Base-by-base conservation (phyloP, 2,797 vertebrate genomes). In the Catamblyrhynchus diadema region DNA sequence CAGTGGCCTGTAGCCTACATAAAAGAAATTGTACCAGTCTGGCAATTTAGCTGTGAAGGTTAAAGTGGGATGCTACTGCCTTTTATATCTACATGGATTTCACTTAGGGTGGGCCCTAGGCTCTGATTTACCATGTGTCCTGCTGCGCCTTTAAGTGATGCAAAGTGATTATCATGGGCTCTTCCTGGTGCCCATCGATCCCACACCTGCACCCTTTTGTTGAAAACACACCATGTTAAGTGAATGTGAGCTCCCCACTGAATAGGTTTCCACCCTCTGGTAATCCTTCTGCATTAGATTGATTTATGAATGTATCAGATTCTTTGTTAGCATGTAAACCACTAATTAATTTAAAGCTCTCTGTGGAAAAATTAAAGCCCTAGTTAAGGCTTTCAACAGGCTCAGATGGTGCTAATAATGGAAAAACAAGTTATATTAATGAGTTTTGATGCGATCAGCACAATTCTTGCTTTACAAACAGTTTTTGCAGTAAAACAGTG, bases 321-420 rank as follows among this genome's bases (percentile, higher is more conserved):
- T 98, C 98, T 98, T 98, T 98, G 97, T 98, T 98, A 97, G 96
- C 91, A 95, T 97, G 96, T 96, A 98, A 98, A 98, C 96, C 97
- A 96, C 97, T 99, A 98, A 99, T 99, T 98, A 98, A 99, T 98
- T 99, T 99, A 98, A 97, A 98, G 98, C 97, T 97, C 98, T 98
- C 97, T 92, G 95, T 96, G 97, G 97, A 97, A 96, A 98, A 98
- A 98, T 98, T 98, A 98, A 97, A 97, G 87, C 96, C 88, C 90
- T 96, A 95, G 97, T 98, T 98, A 97, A 98, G 95, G 96, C 96
- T 98, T 98, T 97, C 97, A 97, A 97, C 96, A 97, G 97, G 97
- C 97, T 98, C 98, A 98, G 93, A 98, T 97, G 97, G 98, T 96
- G 95, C 95, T 96, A 97, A 98, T 98, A 98, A 97, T 97, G 93